Evolutionary conservation across 2,113 vertebrate genomes (phyloP).

Genomic region (Myxocyprinus asiaticus): DNA sequence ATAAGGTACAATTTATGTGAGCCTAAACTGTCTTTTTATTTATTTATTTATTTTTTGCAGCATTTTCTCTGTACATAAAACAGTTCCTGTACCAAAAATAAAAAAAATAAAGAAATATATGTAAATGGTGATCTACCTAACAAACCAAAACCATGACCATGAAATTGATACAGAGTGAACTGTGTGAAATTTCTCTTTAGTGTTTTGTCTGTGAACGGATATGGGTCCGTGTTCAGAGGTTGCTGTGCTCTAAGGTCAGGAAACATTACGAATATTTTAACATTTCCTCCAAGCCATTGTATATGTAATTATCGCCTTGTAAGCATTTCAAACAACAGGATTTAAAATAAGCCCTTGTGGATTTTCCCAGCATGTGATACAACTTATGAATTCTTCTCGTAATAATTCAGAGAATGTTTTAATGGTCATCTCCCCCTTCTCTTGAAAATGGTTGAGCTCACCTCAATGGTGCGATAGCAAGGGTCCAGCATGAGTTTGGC

Average conservation of each 20-base stretch:
- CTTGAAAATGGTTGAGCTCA: constrained; percentile 54
- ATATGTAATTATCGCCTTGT: constrained; percentile 18
- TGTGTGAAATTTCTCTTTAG: no score
- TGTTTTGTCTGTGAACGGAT: background rate
- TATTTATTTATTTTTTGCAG: no score
- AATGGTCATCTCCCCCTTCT: no score
- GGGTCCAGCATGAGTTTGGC: constrained; percentile 94
- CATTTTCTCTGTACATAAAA: no score
- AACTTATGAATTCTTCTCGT: constrained; percentile 14
- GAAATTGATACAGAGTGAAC: no score
- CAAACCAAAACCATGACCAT: no score
- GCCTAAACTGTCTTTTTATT: no score
- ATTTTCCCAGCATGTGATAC: constrained; percentile 27
- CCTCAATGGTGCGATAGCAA: constrained; percentile 95
- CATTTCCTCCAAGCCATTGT: background rate
- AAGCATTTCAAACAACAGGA: constrained; percentile 15
- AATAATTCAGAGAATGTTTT: background rate
- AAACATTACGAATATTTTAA: background rate
- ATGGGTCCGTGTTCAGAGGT: background rate
- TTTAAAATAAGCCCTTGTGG: constrained; percentile 14
- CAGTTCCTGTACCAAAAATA: no score
- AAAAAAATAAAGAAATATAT: no score
- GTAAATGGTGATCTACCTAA: no score
- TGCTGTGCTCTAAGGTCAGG: background rate
- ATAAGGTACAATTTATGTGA: no score